Conservation (phyloP, 2,888 invertebrate species). For the Sesia bembeciformis region DNA sequence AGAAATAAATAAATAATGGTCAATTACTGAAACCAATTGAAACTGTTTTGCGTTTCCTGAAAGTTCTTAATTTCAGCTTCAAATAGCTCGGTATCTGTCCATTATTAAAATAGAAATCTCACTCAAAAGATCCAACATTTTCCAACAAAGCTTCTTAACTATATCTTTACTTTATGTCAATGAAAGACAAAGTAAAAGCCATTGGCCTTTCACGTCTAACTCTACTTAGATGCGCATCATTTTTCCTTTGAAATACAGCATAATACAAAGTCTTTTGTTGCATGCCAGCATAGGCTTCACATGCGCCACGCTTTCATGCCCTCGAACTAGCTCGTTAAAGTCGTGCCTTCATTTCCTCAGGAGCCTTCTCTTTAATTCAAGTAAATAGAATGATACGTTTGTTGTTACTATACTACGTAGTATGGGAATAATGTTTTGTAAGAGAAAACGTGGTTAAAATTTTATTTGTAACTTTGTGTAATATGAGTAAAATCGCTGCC, state of each 20-base stretch:
- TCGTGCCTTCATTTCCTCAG: constrained; percentile 25
- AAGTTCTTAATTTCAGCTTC: no score
- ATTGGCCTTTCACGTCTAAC: constrained; percentile 10
- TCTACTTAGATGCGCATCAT: constrained; percentile 18
- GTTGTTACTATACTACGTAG: not conserved
- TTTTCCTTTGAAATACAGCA: constrained; percentile 39
- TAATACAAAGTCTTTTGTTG: constrained; percentile 27
- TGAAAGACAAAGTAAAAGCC: not conserved
- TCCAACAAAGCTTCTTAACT: no score
- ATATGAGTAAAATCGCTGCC: no score
- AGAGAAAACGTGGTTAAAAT: no score
- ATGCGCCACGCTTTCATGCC: constrained; percentile 28
- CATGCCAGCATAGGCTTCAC: constrained; percentile 22
- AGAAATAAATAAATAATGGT: no score
- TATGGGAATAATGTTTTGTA: no score
- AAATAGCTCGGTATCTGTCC: no score
- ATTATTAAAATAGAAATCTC: no score
- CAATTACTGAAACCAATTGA: no score
- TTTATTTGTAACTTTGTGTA: no score
- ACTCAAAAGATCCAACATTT: no score
- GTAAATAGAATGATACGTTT: not conserved
- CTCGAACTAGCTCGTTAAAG: constrained; percentile 54
- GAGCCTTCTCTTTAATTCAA: constrained; percentile 1
- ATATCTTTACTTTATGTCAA: not conserved
- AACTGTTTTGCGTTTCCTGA: no score